A percentile compares a stretch with the other conserved stretches of the same genome.
phyloP scores from a whole-genome alignment of 2,888 invertebrate species.

The Cabera pusaria region DNA sequence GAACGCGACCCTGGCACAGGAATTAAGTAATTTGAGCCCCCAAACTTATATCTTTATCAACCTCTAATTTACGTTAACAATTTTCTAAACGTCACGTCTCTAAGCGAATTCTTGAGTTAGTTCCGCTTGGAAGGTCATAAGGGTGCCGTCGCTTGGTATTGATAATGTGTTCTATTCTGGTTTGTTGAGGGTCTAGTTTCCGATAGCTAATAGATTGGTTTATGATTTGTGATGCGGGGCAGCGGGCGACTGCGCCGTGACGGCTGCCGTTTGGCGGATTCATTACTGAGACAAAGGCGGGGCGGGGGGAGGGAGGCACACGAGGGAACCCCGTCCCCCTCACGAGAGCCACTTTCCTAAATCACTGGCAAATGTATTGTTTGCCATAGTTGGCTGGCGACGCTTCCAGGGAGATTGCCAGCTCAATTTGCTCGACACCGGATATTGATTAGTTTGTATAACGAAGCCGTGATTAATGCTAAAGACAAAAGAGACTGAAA shows the following conservation, averaged over 20 bases:
- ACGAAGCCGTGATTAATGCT: constrained; percentile 9
- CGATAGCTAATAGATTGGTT: constrained; percentile 48
- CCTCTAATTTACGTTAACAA: constrained; percentile 70
- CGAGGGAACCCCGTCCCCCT: constrained; percentile 39
- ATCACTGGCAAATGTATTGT: constrained; percentile 76
- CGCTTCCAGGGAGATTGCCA: constrained; percentile 13
- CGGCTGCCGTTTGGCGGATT: constrained; percentile 79
- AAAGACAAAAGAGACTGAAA: constrained; percentile 4
- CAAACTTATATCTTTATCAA: constrained; percentile 57
- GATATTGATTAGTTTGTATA: constrained; percentile 20
- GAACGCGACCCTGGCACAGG: constrained; percentile 24
- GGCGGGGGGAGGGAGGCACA: constrained; percentile 33
- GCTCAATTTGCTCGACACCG: constrained; percentile 22
- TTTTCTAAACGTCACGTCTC: constrained; percentile 67
- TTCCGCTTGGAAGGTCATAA: background rate
- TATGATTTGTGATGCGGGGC: constrained; percentile 63
- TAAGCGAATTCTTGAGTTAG: constrained; percentile 61
- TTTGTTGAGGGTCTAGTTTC: constrained; percentile 49
- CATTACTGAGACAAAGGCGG: constrained; percentile 79
- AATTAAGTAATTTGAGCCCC: constrained; percentile 55
- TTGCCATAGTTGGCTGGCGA: constrained; percentile 36
- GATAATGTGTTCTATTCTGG: constrained; percentile 20
- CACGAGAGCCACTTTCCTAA: constrained; percentile 71
- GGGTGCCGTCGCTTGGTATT: background rate
- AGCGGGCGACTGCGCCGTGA: constrained; percentile 70